Evolutionary conservation across 2,113 vertebrate genomes (phyloP).

Genomic region (Syrrhaptes paradoxus): DNA sequence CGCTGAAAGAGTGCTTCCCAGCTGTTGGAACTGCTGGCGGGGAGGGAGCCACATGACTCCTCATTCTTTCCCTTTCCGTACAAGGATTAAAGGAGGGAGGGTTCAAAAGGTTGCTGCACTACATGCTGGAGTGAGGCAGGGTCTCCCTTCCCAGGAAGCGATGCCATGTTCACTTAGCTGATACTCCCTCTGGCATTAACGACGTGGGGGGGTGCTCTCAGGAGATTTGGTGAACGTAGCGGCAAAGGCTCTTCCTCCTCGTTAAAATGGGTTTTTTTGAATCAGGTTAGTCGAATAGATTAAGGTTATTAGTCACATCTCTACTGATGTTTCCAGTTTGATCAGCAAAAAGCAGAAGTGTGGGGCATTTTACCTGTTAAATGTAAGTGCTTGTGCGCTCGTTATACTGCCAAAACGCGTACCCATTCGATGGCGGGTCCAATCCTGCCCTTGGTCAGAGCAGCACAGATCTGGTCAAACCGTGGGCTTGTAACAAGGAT

Average conservation of each 20-base stretch:
- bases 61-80: constrained; percentile 70
- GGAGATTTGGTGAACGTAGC: constrained; percentile 12
- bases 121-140: constrained; percentile 53
- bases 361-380: fast-evolving
- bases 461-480: not conserved
- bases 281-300: constrained; percentile 17
- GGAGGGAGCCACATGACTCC: constrained; percentile 72
- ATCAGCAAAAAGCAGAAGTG: not conserved
- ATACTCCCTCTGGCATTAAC: constrained; percentile 41
- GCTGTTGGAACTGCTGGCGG: constrained; percentile 75
- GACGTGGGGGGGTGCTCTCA: not conserved
- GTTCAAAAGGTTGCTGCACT: constrained; percentile 72
- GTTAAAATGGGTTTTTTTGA: constrained; percentile 16
- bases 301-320: not conserved
- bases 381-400: not conserved
- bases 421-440: not conserved
- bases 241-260: constrained; percentile 29
- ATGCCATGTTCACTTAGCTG: constrained; percentile 63
- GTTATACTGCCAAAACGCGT: not conserved
- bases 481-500: fast-evolving
- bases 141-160: constrained; percentile 67
- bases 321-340: not conserved
- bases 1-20: constrained; percentile 74
- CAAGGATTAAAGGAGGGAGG: constrained; percentile 75
- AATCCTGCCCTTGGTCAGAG: not conserved